Base-by-base conservation (phyloP, 2,797 vertebrate species). In the Eidolon dupreanum region DNA sequence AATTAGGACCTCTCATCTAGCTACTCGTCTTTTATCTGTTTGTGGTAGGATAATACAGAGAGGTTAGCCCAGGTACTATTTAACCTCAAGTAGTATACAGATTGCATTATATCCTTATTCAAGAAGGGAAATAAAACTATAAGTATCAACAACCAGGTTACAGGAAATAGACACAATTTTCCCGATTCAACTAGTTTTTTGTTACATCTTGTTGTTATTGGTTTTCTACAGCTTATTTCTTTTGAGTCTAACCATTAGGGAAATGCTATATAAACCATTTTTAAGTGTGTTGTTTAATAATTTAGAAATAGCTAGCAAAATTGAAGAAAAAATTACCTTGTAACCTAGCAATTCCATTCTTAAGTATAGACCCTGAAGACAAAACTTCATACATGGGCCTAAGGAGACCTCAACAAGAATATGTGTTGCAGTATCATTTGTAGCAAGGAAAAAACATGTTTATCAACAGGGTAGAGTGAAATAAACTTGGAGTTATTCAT, bases 401-500 rank as follows among this genome's bases (percentile, higher is more conserved):
- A 43, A 57, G 22, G 63, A 73, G n/a, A 83, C 12, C 15, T 65
- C 41, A 90, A n/a, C 13, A 71, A 92, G 49, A 57, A 59, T 19
- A 61, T 13, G 10, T 33, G 46, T 17, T 75, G n/a, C n/a, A 90
- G 46, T 43, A 36, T 36, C 41, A 13, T 26, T n/a, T 71, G 3
- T 15, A 17, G 49, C 53, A 78, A n/a, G 57, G 33, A 94, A 87
- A 92, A 70, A 92, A 63, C 26, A 19, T 53, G 12, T 78, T 83
- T 73, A 49, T 68, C 46, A 61, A 74, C 4, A 93, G 31, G 0
- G 19, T 38, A 49, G 86, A 83, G 46, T 46, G 46, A 93, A 90
- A 81, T 85, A 83, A 94, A 88, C 71, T 55, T 57, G 28, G 24
- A 38, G 36, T 55, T 82, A 82, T 61, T 91, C 66, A 88, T 73